Base-by-base conservation (phyloP, 2,113 vertebrate species). In the Neotragus pygmaeus region DNA sequence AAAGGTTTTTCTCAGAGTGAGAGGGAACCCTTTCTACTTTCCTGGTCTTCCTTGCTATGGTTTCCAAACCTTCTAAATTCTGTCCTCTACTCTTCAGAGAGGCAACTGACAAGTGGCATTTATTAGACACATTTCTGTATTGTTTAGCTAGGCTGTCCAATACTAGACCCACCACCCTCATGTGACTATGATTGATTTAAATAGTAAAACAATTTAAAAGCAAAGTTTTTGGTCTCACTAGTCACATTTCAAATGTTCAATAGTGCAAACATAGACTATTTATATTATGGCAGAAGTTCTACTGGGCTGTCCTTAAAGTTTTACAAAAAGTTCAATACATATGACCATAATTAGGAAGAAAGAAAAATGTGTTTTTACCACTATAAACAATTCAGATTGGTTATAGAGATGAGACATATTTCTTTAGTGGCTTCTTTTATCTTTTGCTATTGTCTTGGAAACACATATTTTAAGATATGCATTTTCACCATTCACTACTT, bases 101-200 rank as follows among this genome's bases (percentile, higher is more conserved):
- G 30, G n/a, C 10, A 16, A 78, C 3, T 28, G 30, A 16, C 14
- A 80, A 90, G 16, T 10, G 3, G 1, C 21, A 90, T 53, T 86
- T 43, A 86, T 12, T 43, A 23, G 15, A 39, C 33, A 81, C 15
- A n/a, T 2, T 58, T 86, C 33, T 81, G 23, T 30, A 28, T 55
- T 64, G 2, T 55, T 95, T 57, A 58, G 17, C 0, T 60, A 10
- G 53, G 10, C 43, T 64, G 6, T 53, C 28, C 16, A 43, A 57
- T 77, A 60, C 53, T 25, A 2, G 55, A 93, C 1, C 12, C 10
- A 45, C 0, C n/a, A 14, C 6, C 1, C 13, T 60, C 7, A 62
- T 39, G 14, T 81, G 28, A n/a, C 2, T 91, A n/a, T 83, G 77
- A 3, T 86, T 82, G 90, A 82, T 77, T 49, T 82, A 86, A 66